Evolutionary conservation across 2,797 vertebrate genomes (phyloP).

Genomic region (Betta splendens): DNA sequence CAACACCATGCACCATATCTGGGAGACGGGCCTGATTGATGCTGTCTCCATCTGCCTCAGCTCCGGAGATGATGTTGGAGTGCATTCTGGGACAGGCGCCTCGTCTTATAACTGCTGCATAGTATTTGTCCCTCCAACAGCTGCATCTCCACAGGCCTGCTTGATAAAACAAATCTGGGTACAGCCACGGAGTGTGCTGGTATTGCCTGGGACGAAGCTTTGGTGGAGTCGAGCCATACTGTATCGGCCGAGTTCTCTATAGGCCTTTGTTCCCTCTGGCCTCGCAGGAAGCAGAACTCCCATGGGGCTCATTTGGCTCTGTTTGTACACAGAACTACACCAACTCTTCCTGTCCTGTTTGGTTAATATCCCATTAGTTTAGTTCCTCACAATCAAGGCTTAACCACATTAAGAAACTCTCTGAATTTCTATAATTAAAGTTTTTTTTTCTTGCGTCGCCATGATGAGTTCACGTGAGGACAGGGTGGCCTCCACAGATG

Average conservation of each 20-base stretch:
- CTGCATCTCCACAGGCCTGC: slow-evolving; percentile 64
- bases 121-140: slow-evolving; percentile 58
- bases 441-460: neutral
- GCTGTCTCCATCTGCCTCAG: slow-evolving; percentile 59
- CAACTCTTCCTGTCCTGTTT: slow-evolving; percentile 53
- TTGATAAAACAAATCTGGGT: slow-evolving; percentile 67
- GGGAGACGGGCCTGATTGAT: slow-evolving; percentile 63
- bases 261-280: slow-evolving; percentile 72
- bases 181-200: slow-evolving; percentile 42
- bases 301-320: slow-evolving; percentile 71
- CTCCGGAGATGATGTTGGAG: slow-evolving; percentile 44
- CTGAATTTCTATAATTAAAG: slow-evolving; percentile 9
- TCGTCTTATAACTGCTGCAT: slow-evolving; percentile 52
- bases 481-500: slow-evolving; percentile 43
- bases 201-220: slow-evolving; percentile 50
- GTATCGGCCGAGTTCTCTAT: slow-evolving; percentile 73
- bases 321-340: slow-evolving; percentile 51
- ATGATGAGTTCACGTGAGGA: slow-evolving; percentile 65
- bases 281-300: slow-evolving; percentile 73
- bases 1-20: slow-evolving; percentile 49
- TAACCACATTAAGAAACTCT: no score
- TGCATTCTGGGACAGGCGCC: slow-evolving; percentile 53
- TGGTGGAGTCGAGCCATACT: slow-evolving; percentile 59
- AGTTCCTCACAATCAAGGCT: slow-evolving; percentile 20
- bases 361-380: slow-evolving; percentile 32